Percentiles rank a stretch among this genome's conserved stretches.
Evolutionary conservation across 2,888 invertebrate species (phyloP).

Genomic region (Morpho deidamia): DNA sequence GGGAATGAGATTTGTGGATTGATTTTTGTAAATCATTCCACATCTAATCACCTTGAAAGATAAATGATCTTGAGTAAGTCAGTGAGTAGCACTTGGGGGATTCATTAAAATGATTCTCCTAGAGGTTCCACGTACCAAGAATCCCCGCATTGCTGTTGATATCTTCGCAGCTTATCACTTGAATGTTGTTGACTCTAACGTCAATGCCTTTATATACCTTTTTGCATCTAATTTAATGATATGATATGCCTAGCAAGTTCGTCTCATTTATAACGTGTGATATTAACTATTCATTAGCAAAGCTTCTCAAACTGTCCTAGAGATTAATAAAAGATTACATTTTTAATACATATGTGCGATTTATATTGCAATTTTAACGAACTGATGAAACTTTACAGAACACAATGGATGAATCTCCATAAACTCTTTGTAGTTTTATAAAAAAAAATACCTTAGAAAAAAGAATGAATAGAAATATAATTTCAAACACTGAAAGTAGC

Average conservation of each 20-base stretch:
- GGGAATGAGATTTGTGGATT: too few relatives aligned
- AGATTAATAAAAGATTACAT: slow-evolving; percentile 22
- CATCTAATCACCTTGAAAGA: too few relatives aligned
- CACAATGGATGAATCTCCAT: too few relatives aligned
- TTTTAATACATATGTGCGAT: not conserved
- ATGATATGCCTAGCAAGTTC: slow-evolving; percentile 50
- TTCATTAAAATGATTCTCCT: not conserved
- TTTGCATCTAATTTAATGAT: slow-evolving; percentile 57
- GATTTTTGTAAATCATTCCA: too few relatives aligned
- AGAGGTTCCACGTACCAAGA: slow-evolving; percentile 51
- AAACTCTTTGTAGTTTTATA: too few relatives aligned
- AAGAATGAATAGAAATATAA: too few relatives aligned
- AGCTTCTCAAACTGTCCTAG: slow-evolving; percentile 53
- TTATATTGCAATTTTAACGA: slow-evolving; percentile 8
- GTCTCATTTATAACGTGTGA: slow-evolving; percentile 60
- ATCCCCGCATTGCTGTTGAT: slow-evolving; percentile 59
- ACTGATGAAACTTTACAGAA: too few relatives aligned
- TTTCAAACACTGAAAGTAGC: too few relatives aligned
- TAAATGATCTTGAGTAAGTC: too few relatives aligned
- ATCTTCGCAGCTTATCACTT: slow-evolving; percentile 50
- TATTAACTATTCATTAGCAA: slow-evolving; percentile 46
- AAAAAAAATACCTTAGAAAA: too few relatives aligned
- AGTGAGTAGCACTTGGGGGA: too few relatives aligned
- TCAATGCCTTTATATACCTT: slow-evolving; percentile 68
- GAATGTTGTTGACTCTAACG: slow-evolving; percentile 57